These are phyloP conservation scores for Atherinomorus stipes DNA, from an alignment of 2,113 vertebrate genomes.

Conservation along the genomic window DNA sequence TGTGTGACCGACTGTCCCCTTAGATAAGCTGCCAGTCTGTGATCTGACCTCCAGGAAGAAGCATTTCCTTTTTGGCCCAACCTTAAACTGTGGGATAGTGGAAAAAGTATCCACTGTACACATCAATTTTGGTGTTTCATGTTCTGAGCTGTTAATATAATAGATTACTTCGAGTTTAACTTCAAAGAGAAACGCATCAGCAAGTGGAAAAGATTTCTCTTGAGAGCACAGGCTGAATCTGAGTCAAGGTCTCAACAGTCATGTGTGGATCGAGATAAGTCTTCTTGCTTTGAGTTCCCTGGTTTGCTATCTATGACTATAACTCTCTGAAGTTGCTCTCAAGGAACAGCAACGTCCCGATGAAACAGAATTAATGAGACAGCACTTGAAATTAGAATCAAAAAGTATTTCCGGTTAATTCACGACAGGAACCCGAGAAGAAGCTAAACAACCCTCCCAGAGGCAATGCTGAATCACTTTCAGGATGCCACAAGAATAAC, in stretches of 20 bases:
- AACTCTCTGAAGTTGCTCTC: conserved; percentile 50
- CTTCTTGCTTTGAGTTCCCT: conserved; percentile 23
- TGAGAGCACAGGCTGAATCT: conserved; percentile 11
- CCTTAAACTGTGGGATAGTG: conserved; percentile 2
- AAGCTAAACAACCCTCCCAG: conserved; percentile 34
- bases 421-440: conserved; percentile 40
- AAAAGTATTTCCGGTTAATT: conserved; percentile 66
- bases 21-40: conserved; percentile 33
- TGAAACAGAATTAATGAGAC: conserved; percentile 70
- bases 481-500: conserved; percentile 56
- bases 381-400: conserved; percentile 63
- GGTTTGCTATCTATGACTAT: conserved; percentile 41
- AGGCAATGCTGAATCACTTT: conserved; percentile 51
- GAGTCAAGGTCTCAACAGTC: conserved; percentile 12
- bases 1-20: conserved; percentile 30
- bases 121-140: background rate
- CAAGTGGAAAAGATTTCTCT: conserved; percentile 34
- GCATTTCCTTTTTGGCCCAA: conserved; percentile 55
- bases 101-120: background rate
- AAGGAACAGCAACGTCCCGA: conserved; percentile 42
- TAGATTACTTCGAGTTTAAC: conserved; percentile 21
- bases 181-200: conserved; percentile 8
- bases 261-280: conserved; percentile 28
- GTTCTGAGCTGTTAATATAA: conserved; percentile 11
- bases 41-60: conserved; percentile 62